Percentiles rank a stretch among this genome's conserved stretches.
Evolutionary conservation across 2,113 vertebrate genomes (phyloP).

Genomic region (Protobothrops mucrosquamatus): DNA sequence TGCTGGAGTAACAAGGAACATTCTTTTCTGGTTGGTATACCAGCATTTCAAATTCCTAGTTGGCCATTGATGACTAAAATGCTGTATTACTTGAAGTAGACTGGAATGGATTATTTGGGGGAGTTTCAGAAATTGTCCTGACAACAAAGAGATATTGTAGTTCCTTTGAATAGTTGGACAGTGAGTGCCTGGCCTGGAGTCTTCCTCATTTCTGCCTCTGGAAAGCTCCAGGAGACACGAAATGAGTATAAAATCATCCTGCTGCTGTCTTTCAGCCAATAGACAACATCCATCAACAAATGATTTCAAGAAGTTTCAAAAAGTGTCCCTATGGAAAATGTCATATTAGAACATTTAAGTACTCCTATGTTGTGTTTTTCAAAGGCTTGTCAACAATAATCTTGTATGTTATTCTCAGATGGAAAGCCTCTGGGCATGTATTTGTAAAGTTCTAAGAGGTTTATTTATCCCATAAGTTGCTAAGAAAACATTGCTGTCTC

Average conservation of each 20-base stretch:
- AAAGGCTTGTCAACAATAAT: neutral
- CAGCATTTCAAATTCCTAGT: neutral
- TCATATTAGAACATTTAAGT: neutral
- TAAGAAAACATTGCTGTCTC: neutral
- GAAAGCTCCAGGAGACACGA: neutral
- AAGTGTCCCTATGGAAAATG: neutral
- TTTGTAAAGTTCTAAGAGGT: neutral
- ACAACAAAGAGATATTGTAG: neutral
- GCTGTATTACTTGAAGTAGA: neutral
- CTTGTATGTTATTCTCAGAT: neutral
- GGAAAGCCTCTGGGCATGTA: neutral
- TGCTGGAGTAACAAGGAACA: neutral
- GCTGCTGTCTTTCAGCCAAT: neutral
- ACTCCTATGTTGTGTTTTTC: neutral
- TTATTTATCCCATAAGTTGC: neutral
- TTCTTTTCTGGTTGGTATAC: neutral
- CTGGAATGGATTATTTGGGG: neutral
- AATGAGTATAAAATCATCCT: neutral
- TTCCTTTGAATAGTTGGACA: neutral
- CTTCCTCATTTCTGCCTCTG: neutral
- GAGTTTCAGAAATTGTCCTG: neutral
- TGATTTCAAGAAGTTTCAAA: neutral
- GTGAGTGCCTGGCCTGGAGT: neutral
- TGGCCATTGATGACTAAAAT: neutral
- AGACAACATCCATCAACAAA: neutral